Base-by-base conservation (phyloP, 2,888 invertebrate genomes). In the Epsilonema sp. region DNA sequence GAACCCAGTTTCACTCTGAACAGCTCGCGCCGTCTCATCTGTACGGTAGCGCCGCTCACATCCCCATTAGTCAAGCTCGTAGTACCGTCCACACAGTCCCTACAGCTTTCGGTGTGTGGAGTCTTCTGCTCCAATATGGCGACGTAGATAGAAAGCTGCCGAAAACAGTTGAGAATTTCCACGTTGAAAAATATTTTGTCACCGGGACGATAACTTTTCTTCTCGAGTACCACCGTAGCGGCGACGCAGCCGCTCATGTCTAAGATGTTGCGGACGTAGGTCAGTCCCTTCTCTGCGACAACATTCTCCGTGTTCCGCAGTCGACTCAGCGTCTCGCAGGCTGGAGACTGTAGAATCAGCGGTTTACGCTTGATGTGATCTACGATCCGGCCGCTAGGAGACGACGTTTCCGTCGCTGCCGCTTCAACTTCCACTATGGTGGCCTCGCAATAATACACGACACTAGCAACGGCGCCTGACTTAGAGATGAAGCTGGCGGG, bases 131-230 rank as follows among this genome's bases (percentile, higher is more conserved):
- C n/a, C n/a, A n/a, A n/a, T n/a, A n/a, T n/a, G 22, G 50, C 13
- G 21, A 46, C 23, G 26, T 48, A 25, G 13, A 52, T 48, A 1
- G 20, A 21, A 20, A 52, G 45, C 19, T 48, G 44, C 1, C 50
- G 26, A 26, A 50, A 50, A 45, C 52, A 52, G 38, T 52, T 52
- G 39, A 52, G 45, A 3, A 52, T 39, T 21, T 52, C 50, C n/a
- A 52, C 50, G 26, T 42, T 46, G 36, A 44, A 47, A 26, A 31
- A 26, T 40, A 52, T 16, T 19, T 41, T 42, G 38, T 45, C 31
- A 22, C 42, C 45, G 23, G 45, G 45, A 2, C 5, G 23, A 19
- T 22, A 22, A 5, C 26, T 41, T 20, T 19, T 37, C 38, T 25
- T 4, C 31, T 37, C 39, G 22, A 50, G 20, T 23, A 42, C 25